These are phyloP conservation scores for Micromys minutus DNA, from an alignment of 2,113 vertebrate genomes.

Conservation along the genomic window DNA sequence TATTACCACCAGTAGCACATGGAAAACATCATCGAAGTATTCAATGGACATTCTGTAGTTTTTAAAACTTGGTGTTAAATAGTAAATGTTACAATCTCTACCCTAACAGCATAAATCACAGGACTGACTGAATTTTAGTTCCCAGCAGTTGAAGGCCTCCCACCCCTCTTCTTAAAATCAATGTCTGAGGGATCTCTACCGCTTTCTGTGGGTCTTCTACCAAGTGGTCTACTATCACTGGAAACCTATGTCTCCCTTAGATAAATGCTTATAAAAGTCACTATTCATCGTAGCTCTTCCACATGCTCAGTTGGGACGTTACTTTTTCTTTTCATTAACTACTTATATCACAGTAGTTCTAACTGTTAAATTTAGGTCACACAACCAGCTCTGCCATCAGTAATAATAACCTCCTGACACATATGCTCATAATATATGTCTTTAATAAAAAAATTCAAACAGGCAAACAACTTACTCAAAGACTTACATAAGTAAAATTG, in stretches of 20 bases:
- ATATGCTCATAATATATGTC: background rate
- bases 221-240: background rate
- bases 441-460: background rate
- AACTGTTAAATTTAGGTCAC: background rate
- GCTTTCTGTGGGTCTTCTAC: background rate
- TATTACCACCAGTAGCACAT: background rate
- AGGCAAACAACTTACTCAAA: background rate
- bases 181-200: background rate
- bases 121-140: background rate
- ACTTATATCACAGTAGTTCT: background rate
- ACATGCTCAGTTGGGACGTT: background rate
- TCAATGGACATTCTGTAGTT: rapidly evolving
- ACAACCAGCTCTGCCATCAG: background rate
- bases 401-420: background rate
- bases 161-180: background rate
- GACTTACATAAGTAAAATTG: background rate
- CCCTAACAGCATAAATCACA: background rate
- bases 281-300: background rate
- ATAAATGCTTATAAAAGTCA: background rate
- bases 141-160: background rate
- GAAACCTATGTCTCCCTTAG: background rate
- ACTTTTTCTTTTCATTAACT: background rate
- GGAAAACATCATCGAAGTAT: background rate
- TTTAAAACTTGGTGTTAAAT: background rate
- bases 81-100: background rate